These are phyloP conservation scores for Ethmia dodecea DNA, from an alignment of 2,888 invertebrate genomes.

Conservation along the genomic window DNA sequence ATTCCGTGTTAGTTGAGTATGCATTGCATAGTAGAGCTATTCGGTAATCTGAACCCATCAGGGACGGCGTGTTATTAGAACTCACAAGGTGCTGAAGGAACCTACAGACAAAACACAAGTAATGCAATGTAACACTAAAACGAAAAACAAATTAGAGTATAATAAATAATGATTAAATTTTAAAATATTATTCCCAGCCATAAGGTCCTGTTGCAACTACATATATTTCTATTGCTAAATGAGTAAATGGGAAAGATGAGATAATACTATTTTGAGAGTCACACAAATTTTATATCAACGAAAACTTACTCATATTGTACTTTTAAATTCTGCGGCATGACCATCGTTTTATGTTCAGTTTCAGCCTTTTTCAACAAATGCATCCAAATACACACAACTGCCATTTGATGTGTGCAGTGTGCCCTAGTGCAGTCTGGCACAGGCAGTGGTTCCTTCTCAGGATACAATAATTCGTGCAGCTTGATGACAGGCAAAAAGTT, in stretches of 20 bases:
- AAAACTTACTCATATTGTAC: conserved; percentile 86
- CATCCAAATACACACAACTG: conserved; percentile 97
- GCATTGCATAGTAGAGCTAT: conserved; percentile 96
- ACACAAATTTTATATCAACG: not conserved
- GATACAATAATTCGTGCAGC: conserved; percentile 94
- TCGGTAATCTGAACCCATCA: conserved; percentile 92
- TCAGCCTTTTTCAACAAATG: conserved; percentile 96
- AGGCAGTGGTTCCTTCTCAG: conserved; percentile 92
- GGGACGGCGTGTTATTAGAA: conserved; percentile 81
- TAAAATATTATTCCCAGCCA: too few relatives aligned
- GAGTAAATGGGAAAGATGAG: too few relatives aligned
- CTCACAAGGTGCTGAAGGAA: conserved; percentile 91
- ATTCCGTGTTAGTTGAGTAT: conserved; percentile 95
- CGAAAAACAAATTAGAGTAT: not conserved
- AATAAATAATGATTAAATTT: conserved; percentile 1
- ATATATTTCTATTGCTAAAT: too few relatives aligned
- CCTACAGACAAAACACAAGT: conserved; percentile 58
- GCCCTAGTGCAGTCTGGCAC: conserved; percentile 93
- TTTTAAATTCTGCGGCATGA: conserved; percentile 88
- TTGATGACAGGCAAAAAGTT: conserved; percentile 94
- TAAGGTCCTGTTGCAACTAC: too few relatives aligned
- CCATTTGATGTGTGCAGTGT: conserved; percentile 93
- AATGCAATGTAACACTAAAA: not conserved
- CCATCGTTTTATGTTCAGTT: conserved; percentile 88
- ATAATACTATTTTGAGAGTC: too few relatives aligned